phyloP scores from a whole-genome alignment of 2,113 vertebrate species.

The Dromiciops gliroides region DNA sequence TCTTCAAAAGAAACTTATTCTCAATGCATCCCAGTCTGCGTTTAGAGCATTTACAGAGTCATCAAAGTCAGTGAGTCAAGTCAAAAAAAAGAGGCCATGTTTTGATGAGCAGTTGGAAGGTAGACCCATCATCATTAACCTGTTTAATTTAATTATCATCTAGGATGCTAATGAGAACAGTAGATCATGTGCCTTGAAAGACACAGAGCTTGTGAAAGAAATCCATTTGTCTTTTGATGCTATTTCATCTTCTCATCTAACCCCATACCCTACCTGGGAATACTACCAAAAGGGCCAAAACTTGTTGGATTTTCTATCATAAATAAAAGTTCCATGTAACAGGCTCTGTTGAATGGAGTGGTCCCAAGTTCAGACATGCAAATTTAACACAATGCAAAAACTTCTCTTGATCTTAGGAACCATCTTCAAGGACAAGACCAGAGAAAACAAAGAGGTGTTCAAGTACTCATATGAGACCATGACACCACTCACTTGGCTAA shows the following conservation, averaged over 20 bases:
- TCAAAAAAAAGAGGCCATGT: background rate
- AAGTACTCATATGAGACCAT: background rate
- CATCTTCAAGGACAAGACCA: background rate
- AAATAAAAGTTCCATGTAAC: background rate
- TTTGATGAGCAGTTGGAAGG: background rate
- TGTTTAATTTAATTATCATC: background rate
- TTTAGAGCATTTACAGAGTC: background rate
- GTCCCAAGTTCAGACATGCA: background rate
- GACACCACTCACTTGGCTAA: background rate
- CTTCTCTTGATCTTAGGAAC: background rate
- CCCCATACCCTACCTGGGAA: background rate
- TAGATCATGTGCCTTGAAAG: background rate
- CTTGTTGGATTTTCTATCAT: background rate
- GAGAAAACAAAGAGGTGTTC: background rate
- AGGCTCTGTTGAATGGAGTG: background rate
- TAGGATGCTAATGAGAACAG: background rate
- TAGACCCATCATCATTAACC: background rate
- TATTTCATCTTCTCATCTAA: background rate
- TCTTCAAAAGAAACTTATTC: background rate
- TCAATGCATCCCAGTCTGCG: background rate
- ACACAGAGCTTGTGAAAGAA: background rate
- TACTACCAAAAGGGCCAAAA: background rate
- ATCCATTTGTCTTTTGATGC: background rate
- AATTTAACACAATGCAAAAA: background rate
- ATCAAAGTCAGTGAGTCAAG: background rate